Percentiles rank a stretch among this genome's conserved stretches.
Conservation (phyloP, 2,113 vertebrate genomes). For the Mirza zaza region DNA sequence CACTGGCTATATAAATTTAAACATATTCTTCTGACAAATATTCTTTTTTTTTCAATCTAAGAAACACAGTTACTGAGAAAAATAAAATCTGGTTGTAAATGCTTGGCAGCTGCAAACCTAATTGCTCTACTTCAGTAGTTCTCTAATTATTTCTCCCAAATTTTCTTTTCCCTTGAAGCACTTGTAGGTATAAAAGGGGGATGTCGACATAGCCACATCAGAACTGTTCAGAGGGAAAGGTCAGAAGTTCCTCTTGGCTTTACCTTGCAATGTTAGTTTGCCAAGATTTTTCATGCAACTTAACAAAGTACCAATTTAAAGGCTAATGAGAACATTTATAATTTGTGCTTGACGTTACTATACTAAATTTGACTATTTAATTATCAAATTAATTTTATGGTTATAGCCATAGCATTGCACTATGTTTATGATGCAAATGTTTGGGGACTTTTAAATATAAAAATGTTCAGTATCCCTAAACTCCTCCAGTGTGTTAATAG, state of each 20-base stretch:
- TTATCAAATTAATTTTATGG: constrained; percentile 61
- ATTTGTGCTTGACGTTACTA: constrained; percentile 55
- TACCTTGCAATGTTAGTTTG: background rate
- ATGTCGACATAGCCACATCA: background rate
- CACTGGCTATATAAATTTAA: background rate
- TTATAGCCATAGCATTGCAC: constrained; percentile 21
- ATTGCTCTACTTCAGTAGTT: background rate
- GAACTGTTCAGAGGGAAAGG: background rate
- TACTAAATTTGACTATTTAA: constrained; percentile 58
- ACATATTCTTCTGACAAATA: background rate
- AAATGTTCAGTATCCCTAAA: constrained; percentile 38
- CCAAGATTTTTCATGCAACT: constrained; percentile 5
- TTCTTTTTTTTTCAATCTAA: background rate
- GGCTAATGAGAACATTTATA: constrained; percentile 55
- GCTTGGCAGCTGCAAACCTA: background rate
- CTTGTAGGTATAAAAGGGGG: background rate
- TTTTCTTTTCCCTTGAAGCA: constrained; percentile 40
- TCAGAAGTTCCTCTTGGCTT: background rate
- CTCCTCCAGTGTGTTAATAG: background rate
- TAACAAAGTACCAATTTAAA: constrained; percentile 50
- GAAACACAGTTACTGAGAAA: constrained; percentile 13
- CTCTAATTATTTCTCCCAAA: background rate
- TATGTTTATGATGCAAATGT: constrained; percentile 56
- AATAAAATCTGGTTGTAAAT: constrained; percentile 29
- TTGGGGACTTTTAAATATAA: constrained; percentile 58